Conservation (phyloP, 2,113 vertebrate species). For the Chloropsis hardwickii region DNA sequence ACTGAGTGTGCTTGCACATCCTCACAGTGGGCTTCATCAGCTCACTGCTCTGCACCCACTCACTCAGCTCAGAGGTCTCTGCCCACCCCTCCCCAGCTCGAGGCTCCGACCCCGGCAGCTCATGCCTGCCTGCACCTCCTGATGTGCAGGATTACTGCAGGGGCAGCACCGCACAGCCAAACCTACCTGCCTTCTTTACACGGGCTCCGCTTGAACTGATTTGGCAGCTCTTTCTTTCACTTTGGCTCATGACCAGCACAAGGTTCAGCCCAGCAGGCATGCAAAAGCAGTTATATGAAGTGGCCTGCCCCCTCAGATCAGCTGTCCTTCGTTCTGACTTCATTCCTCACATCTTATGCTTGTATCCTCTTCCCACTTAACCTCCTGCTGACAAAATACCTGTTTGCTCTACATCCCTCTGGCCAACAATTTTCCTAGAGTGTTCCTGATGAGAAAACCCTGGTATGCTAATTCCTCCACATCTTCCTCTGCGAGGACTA, state of each 20-base stretch:
- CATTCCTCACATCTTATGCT: background rate
- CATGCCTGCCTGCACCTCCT: background rate
- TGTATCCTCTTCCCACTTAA: background rate
- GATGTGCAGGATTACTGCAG: rapidly evolving
- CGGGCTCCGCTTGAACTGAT: rapidly evolving
- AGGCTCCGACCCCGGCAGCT: background rate
- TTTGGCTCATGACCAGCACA: rapidly evolving
- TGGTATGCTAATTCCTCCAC: background rate
- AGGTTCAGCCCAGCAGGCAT: background rate
- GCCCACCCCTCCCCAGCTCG: background rate
- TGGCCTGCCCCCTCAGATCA: background rate
- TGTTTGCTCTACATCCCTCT: background rate
- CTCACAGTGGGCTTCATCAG: background rate
- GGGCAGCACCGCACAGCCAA: background rate
- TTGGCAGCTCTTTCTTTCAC: background rate
- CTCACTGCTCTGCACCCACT: background rate
- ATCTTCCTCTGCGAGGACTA: background rate
- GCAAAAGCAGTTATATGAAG: background rate
- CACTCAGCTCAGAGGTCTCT: background rate
- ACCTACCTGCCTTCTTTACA: background rate
- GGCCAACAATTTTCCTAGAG: background rate
- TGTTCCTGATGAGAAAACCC: background rate
- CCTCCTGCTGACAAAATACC: background rate
- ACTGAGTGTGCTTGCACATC: background rate
- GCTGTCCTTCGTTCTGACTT: background rate